Evolutionary conservation across 2,888 invertebrate species (phyloP).

Genomic region (Darwinula stevensoni): DNA sequence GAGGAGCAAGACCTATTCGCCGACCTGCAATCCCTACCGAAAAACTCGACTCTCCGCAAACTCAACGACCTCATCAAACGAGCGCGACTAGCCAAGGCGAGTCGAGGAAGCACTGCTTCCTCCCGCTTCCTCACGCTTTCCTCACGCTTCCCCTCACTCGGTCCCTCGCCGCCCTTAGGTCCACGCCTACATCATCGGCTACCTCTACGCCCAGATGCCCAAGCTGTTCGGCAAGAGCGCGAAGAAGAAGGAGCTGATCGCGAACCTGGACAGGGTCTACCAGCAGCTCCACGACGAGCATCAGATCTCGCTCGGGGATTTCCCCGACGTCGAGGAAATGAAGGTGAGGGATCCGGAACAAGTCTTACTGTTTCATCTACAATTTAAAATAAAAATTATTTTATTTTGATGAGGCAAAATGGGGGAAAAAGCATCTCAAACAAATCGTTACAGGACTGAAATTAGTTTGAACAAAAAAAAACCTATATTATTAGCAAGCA

Average conservation of each 20-base stretch:
- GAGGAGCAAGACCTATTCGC: slow-evolving; percentile 83
- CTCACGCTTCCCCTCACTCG: not conserved
- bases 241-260: slow-evolving; percentile 90
- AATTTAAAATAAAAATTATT: too few relatives aligned
- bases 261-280: slow-evolving; percentile 64
- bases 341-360: too few relatives aligned
- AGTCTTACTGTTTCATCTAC: too few relatives aligned
- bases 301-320: slow-evolving; percentile 88
- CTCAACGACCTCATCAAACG: slow-evolving; percentile 92
- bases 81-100: slow-evolving; percentile 79
- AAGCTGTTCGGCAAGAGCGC: slow-evolving; percentile 83
- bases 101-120: too few relatives aligned
- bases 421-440: too few relatives aligned
- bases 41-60: slow-evolving; percentile 85
- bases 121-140: too few relatives aligned
- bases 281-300: slow-evolving; percentile 70
- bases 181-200: slow-evolving; percentile 88
- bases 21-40: slow-evolving; percentile 76
- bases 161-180: slow-evolving; percentile 25
- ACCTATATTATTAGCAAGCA: too few relatives aligned
- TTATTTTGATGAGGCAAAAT: too few relatives aligned
- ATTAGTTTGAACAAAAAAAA: too few relatives aligned
- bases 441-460: too few relatives aligned
- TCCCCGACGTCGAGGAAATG: slow-evolving; percentile 94
- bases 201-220: slow-evolving; percentile 86